phyloP scores from a whole-genome alignment of 2,797 vertebrate species.

The Phyllotis vaccarum region DNA sequence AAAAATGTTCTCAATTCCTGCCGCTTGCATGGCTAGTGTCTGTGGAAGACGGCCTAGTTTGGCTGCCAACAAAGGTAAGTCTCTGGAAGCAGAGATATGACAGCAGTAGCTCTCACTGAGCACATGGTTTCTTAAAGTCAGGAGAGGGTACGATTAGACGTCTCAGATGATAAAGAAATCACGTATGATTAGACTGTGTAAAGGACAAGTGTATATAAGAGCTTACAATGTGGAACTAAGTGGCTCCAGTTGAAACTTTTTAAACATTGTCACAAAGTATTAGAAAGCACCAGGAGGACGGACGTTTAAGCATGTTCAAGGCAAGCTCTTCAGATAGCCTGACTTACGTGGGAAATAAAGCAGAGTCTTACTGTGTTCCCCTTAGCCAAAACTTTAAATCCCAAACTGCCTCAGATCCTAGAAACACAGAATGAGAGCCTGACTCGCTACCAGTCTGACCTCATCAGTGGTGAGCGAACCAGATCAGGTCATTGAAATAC shows the following conservation, averaged over 20 bases:
- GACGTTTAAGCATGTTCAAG: not conserved
- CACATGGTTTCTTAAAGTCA: not conserved
- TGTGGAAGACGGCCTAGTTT: not conserved
- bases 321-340: slow-evolving; percentile 13
- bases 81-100: not conserved
- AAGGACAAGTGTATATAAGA: not conserved
- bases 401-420: not conserved
- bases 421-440: slow-evolving; percentile 10
- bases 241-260: not conserved
- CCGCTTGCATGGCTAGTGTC: not conserved
- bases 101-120: not conserved
- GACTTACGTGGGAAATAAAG: slow-evolving; percentile 62
- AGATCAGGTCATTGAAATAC: not conserved
- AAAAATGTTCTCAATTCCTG: not conserved
- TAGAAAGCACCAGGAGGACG: slow-evolving; percentile 31
- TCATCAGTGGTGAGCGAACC: not conserved
- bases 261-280: not conserved
- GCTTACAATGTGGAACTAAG: not conserved
- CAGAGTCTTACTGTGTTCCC: not conserved
- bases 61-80: not conserved
- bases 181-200: not conserved
- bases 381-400: slow-evolving; percentile 56
- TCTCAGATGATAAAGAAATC: slow-evolving; percentile 1
- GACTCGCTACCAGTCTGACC: not conserved
- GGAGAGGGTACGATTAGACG: not conserved